Percentiles rank a stretch among this genome's conserved stretches.
phyloP scores from a whole-genome alignment of 2,113 vertebrate genomes.

The Isurus oxyrinchus region DNA sequence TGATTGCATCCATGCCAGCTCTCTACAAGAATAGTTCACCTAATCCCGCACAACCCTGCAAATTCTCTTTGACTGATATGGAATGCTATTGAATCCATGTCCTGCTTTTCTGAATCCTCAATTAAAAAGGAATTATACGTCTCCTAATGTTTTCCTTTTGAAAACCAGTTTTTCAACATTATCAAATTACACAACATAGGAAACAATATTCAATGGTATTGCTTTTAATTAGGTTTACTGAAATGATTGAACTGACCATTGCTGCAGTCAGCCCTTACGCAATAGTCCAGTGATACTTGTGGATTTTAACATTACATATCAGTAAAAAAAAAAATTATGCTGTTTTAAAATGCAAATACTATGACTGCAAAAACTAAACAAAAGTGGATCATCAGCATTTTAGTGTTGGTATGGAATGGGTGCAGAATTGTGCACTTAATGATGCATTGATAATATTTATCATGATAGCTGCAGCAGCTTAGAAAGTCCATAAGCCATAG shows the following conservation, averaged over 20 bases:
- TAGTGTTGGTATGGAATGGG: neutral
- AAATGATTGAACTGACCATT: neutral
- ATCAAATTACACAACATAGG: neutral
- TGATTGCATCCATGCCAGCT: neutral
- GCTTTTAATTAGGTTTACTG: neutral
- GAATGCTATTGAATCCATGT: neutral
- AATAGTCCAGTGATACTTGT: neutral
- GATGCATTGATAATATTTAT: neutral
- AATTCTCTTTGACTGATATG: neutral
- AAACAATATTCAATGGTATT: neutral
- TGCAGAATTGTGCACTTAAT: neutral
- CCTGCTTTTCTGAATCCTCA: neutral
- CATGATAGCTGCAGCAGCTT: neutral
- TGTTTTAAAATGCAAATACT: neutral
- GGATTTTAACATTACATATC: neutral
- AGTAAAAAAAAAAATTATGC: neutral
- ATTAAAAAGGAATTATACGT: neutral
- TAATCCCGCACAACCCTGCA: neutral
- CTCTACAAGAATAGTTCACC: neutral
- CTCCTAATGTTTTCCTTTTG: neutral
- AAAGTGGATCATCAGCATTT: neutral
- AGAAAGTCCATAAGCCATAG: too few species aligned
- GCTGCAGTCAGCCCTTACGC: neutral
- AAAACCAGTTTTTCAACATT: neutral
- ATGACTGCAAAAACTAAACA: neutral